Conservation (phyloP, 2,888 invertebrate genomes). For the Agrochola lota region DNA sequence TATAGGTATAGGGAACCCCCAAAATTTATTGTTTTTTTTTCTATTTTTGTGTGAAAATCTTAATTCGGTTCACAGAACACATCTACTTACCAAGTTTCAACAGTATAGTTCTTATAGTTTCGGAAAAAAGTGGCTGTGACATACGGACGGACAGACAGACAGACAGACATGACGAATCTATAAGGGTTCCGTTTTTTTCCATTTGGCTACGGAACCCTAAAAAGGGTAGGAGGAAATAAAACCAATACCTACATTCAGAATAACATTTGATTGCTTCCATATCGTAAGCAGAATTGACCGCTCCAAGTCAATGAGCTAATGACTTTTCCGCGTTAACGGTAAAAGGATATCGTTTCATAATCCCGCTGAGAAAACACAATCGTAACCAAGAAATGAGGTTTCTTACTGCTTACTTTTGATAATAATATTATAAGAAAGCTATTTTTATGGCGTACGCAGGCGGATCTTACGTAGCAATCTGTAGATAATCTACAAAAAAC, state of each 20-base stretch:
- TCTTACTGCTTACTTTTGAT: slow-evolving; percentile 50
- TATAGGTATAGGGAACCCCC: too few species aligned
- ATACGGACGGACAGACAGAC: too few species aligned
- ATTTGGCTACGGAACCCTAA: too few species aligned
- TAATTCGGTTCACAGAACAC: too few species aligned
- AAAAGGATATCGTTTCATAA: slow-evolving; percentile 74
- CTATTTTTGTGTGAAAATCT: too few species aligned
- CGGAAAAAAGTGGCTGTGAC: too few species aligned
- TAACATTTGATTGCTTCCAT: slow-evolving; percentile 65
- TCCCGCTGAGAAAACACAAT: slow-evolving; percentile 75
- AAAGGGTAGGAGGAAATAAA: background rate
- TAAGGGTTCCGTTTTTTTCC: too few species aligned
- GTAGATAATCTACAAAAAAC: slow-evolving; percentile 17
- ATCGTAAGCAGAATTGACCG: slow-evolving; percentile 67
- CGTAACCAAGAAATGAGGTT: slow-evolving; percentile 61
- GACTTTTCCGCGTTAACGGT: slow-evolving; percentile 78
- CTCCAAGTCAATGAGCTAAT: slow-evolving; percentile 75
- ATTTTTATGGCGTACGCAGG: slow-evolving; percentile 27
- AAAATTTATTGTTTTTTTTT: too few species aligned
- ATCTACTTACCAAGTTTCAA: too few species aligned
- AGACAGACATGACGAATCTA: too few species aligned
- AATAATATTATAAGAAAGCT: slow-evolving; percentile 27
- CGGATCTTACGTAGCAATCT: slow-evolving; percentile 22
- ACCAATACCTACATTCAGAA: slow-evolving; percentile 24
- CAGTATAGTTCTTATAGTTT: too few species aligned